These are phyloP conservation scores for Ophion slaviceki DNA, from an alignment of 2,888 invertebrate genomes.

Conservation along the genomic window DNA sequence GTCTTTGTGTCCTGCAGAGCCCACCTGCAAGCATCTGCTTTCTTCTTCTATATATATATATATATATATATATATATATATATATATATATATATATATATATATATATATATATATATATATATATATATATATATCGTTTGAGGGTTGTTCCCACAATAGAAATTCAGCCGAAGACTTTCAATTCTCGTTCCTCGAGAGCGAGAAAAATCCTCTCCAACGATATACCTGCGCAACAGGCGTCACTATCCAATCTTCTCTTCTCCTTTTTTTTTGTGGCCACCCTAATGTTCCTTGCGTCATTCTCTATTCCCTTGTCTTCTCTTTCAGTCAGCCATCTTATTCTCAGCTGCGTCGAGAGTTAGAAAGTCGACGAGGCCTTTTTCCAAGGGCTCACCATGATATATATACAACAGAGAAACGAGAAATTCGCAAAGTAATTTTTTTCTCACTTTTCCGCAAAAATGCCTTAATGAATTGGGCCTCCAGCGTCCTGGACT, in stretches of 20 bases:
- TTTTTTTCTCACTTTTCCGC: no score
- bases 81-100: background rate
- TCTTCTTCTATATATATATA: background rate
- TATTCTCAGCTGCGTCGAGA: constrained; percentile 18
- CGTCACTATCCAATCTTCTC: constrained; percentile 16
- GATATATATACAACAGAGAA: background rate
- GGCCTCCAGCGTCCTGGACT: no score
- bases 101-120: background rate
- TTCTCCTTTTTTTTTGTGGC: constrained; percentile 9
- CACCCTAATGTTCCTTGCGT: constrained; percentile 29
- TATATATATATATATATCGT: background rate
- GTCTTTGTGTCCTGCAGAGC: background rate
- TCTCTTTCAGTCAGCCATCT: background rate
- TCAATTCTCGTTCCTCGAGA: constrained; percentile 3
- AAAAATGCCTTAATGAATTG: no score
- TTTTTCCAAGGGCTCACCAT: constrained; percentile 25
- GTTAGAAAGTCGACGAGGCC: constrained; percentile 6
- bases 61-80: background rate
- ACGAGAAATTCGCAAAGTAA: no score
- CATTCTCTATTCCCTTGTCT: constrained; percentile 17
- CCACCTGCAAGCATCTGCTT: constrained; percentile 14
- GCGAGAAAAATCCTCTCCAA: constrained; percentile 4
- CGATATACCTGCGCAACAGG: constrained; percentile 31
- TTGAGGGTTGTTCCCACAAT: constrained; percentile 44
- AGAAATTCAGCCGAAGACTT: constrained; percentile 4